These are phyloP conservation scores for Mico argentatus DNA, from an alignment of 2,797 vertebrate genomes.

Conservation along the genomic window DNA sequence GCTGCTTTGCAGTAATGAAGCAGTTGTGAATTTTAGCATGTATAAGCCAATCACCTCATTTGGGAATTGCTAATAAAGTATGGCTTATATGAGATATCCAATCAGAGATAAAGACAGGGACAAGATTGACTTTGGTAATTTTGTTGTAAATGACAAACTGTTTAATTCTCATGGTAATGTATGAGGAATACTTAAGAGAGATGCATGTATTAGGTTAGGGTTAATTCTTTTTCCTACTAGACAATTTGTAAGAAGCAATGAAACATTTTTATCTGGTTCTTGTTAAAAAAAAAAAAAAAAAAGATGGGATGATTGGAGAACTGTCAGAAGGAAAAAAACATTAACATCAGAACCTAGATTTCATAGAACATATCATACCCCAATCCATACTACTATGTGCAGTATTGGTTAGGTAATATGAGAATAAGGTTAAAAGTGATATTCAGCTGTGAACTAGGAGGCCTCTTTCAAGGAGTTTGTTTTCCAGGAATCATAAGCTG, in stretches of 20 bases:
- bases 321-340: neutral
- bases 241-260: neutral
- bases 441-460: neutral
- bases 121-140: constrained; percentile 42
- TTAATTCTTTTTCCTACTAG: neutral
- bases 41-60: constrained; percentile 42
- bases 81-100: constrained; percentile 26
- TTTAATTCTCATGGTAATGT: constrained; percentile 17
- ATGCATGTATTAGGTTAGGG: neutral
- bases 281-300: neutral
- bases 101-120: constrained; percentile 59
- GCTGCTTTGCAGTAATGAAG: constrained; percentile 20
- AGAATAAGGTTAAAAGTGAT: neutral
- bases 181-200: neutral
- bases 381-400: no score
- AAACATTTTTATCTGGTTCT: neutral
- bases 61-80: neutral
- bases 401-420: neutral
- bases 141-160: constrained; percentile 36
- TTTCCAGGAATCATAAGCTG: neutral
- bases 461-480: neutral
- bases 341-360: neutral
- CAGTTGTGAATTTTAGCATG: constrained; percentile 25
- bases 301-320: neutral
- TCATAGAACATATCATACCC: neutral